These are phyloP conservation scores for Acronicta psi DNA, from an alignment of 2,888 invertebrate genomes.

Conservation along the genomic window DNA sequence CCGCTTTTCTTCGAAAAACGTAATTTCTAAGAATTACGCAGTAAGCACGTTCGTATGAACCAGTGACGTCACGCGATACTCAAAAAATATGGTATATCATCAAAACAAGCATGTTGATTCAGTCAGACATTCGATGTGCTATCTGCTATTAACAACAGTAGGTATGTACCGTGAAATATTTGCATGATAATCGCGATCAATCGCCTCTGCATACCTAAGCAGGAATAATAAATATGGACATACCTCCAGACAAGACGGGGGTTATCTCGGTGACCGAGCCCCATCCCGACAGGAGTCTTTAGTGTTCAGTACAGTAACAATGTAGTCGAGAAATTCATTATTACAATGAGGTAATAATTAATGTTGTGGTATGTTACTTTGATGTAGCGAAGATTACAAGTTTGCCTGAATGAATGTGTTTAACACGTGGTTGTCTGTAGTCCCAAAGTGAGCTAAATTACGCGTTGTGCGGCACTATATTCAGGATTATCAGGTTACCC, in stretches of 20 bases:
- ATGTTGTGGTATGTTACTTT: constrained; percentile 13
- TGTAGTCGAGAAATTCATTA: constrained; percentile 38
- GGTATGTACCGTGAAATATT: constrained; percentile 34
- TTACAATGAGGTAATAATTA: constrained; percentile 44
- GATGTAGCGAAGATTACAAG: constrained; percentile 15
- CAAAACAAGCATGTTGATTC: constrained; percentile 37
- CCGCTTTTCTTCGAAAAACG: constrained; percentile 9
- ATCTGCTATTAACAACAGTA: constrained; percentile 35
- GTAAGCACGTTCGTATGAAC: constrained; percentile 2
- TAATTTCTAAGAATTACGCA: constrained; percentile 9
- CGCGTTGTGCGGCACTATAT: too few species aligned
- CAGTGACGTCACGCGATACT: constrained; percentile 22
- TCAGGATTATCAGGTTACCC: too few species aligned
- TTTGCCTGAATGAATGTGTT: too few species aligned
- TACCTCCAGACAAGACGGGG: constrained; percentile 35
- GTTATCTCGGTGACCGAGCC: constrained; percentile 50
- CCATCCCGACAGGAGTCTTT: constrained; percentile 16
- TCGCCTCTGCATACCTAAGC: constrained; percentile 26
- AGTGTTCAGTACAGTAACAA: constrained; percentile 11
- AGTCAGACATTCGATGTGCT: constrained; percentile 38
- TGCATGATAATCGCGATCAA: constrained; percentile 45
- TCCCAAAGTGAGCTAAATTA: too few species aligned
- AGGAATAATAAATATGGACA: constrained; percentile 18
- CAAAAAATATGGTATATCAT: constrained; percentile 38
- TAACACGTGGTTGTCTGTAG: too few species aligned